Conservation (phyloP, 2,797 vertebrate species). For the Crocidura indochinensis region DNA sequence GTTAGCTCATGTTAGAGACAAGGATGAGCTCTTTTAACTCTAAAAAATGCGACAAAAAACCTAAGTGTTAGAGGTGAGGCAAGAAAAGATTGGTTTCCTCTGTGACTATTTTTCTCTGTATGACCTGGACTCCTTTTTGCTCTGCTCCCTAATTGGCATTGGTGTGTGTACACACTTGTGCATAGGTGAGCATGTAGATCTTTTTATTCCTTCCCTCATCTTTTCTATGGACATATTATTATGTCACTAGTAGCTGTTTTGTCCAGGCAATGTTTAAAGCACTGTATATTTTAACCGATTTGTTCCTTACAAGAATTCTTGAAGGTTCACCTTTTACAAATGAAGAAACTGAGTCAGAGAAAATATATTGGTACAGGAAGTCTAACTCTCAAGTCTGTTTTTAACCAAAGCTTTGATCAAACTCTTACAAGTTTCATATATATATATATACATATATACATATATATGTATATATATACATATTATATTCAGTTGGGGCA, state of each 20-base stretch:
- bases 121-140: not conserved
- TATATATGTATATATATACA: too few relatives aligned
- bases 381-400: not conserved
- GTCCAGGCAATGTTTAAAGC: not conserved
- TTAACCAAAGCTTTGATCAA: not conserved
- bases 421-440: not conserved
- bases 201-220: slow-evolving; percentile 8
- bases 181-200: not conserved
- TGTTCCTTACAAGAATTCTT: not conserved
- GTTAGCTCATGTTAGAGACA: slow-evolving; percentile 71
- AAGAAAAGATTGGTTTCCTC: slow-evolving; percentile 48
- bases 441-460: too few relatives aligned
- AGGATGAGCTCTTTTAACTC: slow-evolving; percentile 73
- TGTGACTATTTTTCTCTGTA: slow-evolving; percentile 21
- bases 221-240: slow-evolving; percentile 56
- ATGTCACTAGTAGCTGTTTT: not conserved
- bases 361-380: not conserved
- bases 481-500: too few relatives aligned
- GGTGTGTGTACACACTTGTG: not conserved
- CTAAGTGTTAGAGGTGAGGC: slow-evolving; percentile 52
- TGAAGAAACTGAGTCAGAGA: not conserved
- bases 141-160: slow-evolving; percentile 10
- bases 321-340: not conserved
- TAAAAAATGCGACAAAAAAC: slow-evolving; percentile 57
- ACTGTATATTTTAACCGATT: not conserved